Evolutionary conservation across 2,113 vertebrate species (phyloP).

Genomic region (Myotis lucifugus): DNA sequence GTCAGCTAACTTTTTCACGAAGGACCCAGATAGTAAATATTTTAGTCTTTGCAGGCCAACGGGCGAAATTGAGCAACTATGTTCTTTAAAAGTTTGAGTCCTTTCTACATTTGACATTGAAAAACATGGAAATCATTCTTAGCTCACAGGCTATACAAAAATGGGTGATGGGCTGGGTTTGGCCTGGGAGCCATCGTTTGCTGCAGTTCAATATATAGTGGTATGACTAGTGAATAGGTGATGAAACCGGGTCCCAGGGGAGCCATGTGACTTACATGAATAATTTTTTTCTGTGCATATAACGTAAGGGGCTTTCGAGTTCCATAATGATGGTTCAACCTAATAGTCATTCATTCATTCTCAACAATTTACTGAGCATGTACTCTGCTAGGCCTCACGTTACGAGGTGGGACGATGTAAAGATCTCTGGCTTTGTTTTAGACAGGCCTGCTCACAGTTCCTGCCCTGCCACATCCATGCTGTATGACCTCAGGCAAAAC

Average conservation of each 20-base stretch:
- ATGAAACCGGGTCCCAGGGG: not conserved
- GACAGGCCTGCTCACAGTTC: not conserved
- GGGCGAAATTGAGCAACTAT: not conserved
- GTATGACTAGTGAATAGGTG: not conserved
- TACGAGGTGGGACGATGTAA: not conserved
- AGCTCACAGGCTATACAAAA: not conserved
- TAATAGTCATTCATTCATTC: not conserved
- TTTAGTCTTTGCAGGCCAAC: not conserved
- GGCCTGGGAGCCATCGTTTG: not conserved
- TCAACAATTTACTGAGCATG: not conserved
- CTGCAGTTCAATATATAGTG: not conserved
- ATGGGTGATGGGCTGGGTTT: not conserved
- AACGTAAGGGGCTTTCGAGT: not conserved
- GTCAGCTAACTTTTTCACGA: not conserved
- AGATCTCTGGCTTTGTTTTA: not conserved
- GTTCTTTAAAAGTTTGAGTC: not conserved
- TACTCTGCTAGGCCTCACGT: not conserved
- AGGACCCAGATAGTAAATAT: not conserved
- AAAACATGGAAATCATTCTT: not conserved
- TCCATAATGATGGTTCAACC: not conserved
- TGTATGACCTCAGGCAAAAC: not conserved
- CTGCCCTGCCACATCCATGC: not conserved
- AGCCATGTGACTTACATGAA: not conserved
- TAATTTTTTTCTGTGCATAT: not conserved
- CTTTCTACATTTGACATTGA: not conserved